Base-by-base conservation (phyloP, 1,140 invertebrate species). In the Thrips palmi region DNA sequence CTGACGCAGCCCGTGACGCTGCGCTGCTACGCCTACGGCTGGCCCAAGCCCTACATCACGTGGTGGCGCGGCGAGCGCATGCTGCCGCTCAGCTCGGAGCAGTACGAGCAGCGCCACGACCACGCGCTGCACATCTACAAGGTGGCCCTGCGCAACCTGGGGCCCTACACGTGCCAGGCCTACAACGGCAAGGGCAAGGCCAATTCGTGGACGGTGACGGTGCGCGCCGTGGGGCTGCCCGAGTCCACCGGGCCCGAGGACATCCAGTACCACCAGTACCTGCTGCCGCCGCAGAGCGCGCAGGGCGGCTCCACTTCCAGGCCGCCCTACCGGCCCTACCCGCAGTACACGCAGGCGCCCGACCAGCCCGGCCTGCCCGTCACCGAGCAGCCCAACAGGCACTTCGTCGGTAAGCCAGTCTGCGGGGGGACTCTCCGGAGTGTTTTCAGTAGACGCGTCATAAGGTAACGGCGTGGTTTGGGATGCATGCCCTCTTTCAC, bases 1-100 rank as follows among this genome's bases (percentile, higher is more conserved):
- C 55, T 89, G 32, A 77, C 76, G 34, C 59, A 64, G 2, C 73
- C 77, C 8, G 65, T 78, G 3, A 54, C 65, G 15, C 58, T 92
- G 2, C 70, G 77, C 40, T 92, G 87, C 57, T 76, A 77, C 44
- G 81, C 83, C 11, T 69, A 78, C 48, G 87, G 86, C 20, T 77
- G 70, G 64, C 87, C 87, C 0, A 56, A 65, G 27, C 85, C 86
- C 0, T 57, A 64, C 14, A 75, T 91, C 11, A 81, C 75, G 11
- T 92, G 87, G 87, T 88, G 81, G 78, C 67, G 73, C 29, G 77
- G 79, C n/a, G 58, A 56, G 5, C 67, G 77, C 51, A 67, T 85
- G 49, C 52, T 73, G 8, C 80, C 83, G 1, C 56, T 81, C 12
- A 64, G 63, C 27, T 76, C 74, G 25, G 59, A 70, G 2, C 60